Base-by-base conservation (phyloP, 2,113 vertebrate genomes). In the Eulemur macaco region DNA sequence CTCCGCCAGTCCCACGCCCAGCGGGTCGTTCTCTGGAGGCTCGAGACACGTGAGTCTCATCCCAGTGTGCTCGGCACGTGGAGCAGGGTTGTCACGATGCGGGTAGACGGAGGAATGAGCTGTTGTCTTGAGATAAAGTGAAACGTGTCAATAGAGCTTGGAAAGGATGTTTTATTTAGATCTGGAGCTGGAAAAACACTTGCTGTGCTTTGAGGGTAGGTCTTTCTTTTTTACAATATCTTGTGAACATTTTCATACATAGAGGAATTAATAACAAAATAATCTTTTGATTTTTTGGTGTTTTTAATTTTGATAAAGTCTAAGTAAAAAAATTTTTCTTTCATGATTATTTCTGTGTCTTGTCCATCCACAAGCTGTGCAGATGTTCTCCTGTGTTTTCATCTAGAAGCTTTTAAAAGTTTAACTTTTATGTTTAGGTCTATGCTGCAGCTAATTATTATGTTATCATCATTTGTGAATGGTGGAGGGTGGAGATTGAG, bases 21-120 rank as follows among this genome's bases (percentile, higher is more conserved):
- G 92, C n/a, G 1, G 94, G 4, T 82, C 98, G 31, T 98, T 98
- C 90, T 98, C 97, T 95, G 97, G 96, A 76, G 98, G 97, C 68
- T 94, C 34, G 84, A 98, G 97, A 95, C 58, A 96, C 0, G 99
- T 99, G 96, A 98, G 98, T 98, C 64, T 63, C 68, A 2, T 83
- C 37, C 10, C 18, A 15, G 2, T 21, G 3, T 11, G 37, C 27
- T 78, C 47, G 21, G 29, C 15, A 2, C 0, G 0, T 1, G 39
- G 13, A 0, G 3, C 2, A 6, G 42, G 50, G 3, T 34, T 31
- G 17, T 31, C 3, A n/a, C 6, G 34, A 23, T 34, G 12, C 14
- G 2, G 85, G 6, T 18, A 8, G 39, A 42, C 52, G 37, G 2
- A 2, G 15, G 21, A 9, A 52, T 25, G 60, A 2, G 5, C 54